These are phyloP conservation scores for Hyalella azteca DNA, from an alignment of 2,888 invertebrate genomes.

Conservation along the genomic window DNA sequence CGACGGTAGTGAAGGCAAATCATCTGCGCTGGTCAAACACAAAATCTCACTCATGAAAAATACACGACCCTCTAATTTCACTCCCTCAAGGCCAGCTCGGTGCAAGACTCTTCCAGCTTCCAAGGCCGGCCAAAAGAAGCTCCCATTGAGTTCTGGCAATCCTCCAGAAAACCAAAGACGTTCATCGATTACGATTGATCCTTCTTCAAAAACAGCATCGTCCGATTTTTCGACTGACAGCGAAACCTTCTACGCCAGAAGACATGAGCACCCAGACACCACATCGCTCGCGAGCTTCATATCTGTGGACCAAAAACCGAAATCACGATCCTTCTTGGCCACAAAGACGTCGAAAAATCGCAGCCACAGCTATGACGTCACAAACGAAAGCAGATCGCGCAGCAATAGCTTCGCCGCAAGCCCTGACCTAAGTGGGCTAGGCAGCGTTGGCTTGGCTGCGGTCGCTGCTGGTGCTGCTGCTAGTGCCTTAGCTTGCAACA, in stretches of 20 bases:
- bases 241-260: not conserved
- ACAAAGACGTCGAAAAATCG: not conserved
- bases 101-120: not conserved
- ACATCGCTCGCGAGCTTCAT: not conserved
- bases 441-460: conserved; percentile 3
- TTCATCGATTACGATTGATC: not conserved
- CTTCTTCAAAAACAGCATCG: not conserved
- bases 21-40: not conserved
- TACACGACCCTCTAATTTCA: not conserved
- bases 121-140: not conserved
- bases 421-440: not conserved
- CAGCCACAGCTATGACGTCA: not conserved
- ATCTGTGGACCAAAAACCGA: conserved; percentile 14
- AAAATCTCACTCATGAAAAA: not conserved
- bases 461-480: conserved; percentile 8
- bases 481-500: not conserved
- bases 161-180: not conserved
- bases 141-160: not conserved
- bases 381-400: not conserved
- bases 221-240: conserved; percentile 3
- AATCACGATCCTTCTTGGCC: conserved; percentile 1
- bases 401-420: not conserved
- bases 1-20: not conserved
- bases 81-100: not conserved
- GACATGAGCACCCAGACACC: not conserved